Evolutionary conservation across 1,140 invertebrate species (phyloP), one percentile per base, ranked within the genome.

Genomic region (Diploscapter pachys): DNA sequence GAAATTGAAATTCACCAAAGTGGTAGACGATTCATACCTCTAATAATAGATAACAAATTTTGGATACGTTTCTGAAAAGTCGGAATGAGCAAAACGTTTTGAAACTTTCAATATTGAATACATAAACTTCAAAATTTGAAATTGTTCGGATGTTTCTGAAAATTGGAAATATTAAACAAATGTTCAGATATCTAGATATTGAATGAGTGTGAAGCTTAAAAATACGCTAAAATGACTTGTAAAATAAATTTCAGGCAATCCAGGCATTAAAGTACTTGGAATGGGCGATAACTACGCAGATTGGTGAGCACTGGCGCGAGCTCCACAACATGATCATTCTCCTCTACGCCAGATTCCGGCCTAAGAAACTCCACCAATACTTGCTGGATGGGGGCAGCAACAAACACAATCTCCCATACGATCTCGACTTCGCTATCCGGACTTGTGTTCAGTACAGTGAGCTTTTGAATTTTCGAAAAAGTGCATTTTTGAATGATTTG

Each of bases 351-450:
- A 64, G 59, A 48, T 72, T 72, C 63, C 57, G 65, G 67, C 71
- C 13, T 3, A 54, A 72, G 6, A 63, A 63, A 53, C 72, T 79
- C 31, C 13, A 73, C 4, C 31, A n/a, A 13, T 79, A 74, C 57
- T 52, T 79, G 9, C 50, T 69, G 62, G 9, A 11, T 9, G 52
- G 73, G 13, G 78, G 77, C 52, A 53, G 13, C 3, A 53, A 62
- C 5, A 59, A 66, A 52, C 31, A 52, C 4, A 48, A 52, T 2
- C 68, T 86, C 56, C 82, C 78, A n/a, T 87, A 85, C 78, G 86
- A 87, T 77, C 70, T 88, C 53, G 87, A 88, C 76, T 89, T 88
- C 82, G 88, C 88, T 0, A 79, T 89, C 61, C 76, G 88, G 66
- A 76, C 89, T 5, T 89, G 88, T 80, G 80, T 85, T n/a, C 87